Evolutionary conservation across 2,797 vertebrate species (phyloP).

Genomic region (Myotis myotis): DNA sequence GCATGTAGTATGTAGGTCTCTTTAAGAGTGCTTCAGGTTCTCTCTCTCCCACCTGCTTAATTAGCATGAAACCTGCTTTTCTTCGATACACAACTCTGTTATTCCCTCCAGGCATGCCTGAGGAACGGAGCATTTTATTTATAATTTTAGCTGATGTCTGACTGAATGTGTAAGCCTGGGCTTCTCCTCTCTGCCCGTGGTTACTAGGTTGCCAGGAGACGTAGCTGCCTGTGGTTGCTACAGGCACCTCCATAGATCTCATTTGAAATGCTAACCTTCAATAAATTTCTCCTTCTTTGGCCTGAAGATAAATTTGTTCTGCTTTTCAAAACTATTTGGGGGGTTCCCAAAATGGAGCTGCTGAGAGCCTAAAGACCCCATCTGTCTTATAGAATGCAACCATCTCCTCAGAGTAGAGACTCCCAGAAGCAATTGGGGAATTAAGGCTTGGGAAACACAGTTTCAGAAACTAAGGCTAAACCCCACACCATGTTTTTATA

Average conservation of each 20-base stretch:
- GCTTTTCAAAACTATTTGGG: background rate
- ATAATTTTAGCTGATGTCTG: background rate
- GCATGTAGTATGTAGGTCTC: background rate
- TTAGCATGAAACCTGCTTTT: background rate
- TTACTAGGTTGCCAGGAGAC: background rate
- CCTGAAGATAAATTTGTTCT: constrained; percentile 8
- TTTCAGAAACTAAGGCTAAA: background rate
- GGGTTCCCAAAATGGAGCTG: background rate
- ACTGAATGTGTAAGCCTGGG: background rate
- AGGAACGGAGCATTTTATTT: background rate
- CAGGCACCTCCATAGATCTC: background rate
- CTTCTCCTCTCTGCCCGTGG: background rate
- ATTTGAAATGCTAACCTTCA: background rate
- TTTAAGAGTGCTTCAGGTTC: background rate
- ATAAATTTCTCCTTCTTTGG: background rate
- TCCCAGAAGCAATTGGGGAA: background rate
- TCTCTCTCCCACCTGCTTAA: background rate
- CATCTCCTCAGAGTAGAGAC: background rate
- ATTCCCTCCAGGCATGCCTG: background rate
- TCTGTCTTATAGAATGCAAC: background rate
- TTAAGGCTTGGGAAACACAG: background rate
- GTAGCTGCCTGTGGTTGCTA: background rate
- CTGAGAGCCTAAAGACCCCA: background rate
- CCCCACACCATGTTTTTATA: background rate
- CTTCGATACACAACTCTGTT: background rate